Percentiles rank a stretch among this genome's conserved stretches.
Evolutionary conservation across 2,797 vertebrate genomes (phyloP).

Genomic region (Poliocrania exsul): DNA sequence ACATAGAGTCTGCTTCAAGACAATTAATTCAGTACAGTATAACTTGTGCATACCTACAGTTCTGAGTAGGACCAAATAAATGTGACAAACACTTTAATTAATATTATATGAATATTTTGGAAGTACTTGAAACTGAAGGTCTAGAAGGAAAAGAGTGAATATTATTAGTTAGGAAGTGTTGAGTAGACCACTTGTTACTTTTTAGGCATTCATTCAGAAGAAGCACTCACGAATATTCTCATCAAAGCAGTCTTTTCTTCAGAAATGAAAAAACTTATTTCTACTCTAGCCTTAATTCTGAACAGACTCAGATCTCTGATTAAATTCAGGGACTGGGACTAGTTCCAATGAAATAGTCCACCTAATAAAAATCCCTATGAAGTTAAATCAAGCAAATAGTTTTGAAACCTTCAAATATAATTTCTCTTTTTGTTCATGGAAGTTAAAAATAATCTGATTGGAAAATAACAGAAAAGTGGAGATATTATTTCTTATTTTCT

Average conservation of each 20-base stretch:
- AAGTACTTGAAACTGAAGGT: neutral
- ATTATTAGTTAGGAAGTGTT: neutral
- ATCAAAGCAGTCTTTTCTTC: neutral
- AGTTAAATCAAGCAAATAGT: neutral
- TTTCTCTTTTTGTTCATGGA: neutral
- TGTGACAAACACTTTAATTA: neutral
- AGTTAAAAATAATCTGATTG: neutral
- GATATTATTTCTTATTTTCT: neutral
- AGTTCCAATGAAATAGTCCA: neutral
- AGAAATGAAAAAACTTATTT: neutral
- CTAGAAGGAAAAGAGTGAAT: neutral
- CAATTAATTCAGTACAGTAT: neutral
- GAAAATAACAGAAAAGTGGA: neutral
- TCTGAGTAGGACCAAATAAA: neutral
- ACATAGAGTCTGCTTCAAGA: neutral
- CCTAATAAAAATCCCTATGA: neutral
- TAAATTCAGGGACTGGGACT: neutral
- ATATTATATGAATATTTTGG: neutral
- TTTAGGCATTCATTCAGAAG: neutral
- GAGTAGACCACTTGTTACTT: neutral
- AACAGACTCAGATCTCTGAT: neutral
- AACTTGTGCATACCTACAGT: neutral
- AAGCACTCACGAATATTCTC: neutral
- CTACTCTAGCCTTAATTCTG: neutral
- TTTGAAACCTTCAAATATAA: neutral